These are phyloP conservation scores for Cariama cristata DNA, from an alignment of 2,113 vertebrate genomes.

Conservation along the genomic window DNA sequence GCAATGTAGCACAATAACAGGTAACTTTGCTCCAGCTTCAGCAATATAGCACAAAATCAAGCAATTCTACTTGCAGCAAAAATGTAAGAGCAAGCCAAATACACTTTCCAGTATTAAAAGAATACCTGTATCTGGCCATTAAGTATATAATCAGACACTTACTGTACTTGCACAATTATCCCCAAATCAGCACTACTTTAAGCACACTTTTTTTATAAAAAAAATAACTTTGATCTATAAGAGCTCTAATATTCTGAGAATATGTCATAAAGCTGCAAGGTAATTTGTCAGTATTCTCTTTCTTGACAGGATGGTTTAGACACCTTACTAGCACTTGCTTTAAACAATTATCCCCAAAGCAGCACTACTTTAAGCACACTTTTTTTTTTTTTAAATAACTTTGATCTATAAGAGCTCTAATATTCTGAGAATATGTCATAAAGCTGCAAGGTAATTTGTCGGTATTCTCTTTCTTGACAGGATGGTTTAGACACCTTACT, in stretches of 20 bases:
- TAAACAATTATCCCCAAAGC: neutral
- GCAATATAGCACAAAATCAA: rapidly evolving
- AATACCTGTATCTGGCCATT: neutral
- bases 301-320: neutral
- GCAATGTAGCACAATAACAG: neutral
- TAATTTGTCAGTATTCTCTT: neutral
- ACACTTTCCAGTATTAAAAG: neutral
- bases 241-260: neutral
- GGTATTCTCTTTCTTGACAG: neutral
- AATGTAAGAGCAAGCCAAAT: neutral
- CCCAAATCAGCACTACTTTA: neutral
- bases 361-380: neutral
- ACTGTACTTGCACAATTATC: neutral
- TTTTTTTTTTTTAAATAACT: neutral
- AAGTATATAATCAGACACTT: neutral
- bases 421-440: neutral
- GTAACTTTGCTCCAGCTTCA: neutral
- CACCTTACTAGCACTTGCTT: neutral
- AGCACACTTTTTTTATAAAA: neutral
- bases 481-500: neutral
- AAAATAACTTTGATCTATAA: neutral
- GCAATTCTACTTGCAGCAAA: neutral
- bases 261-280: neutral
- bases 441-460: neutral
- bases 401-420: neutral